phyloP scores from a whole-genome alignment of 2,113 vertebrate species.

The Colossoma macropomum region DNA sequence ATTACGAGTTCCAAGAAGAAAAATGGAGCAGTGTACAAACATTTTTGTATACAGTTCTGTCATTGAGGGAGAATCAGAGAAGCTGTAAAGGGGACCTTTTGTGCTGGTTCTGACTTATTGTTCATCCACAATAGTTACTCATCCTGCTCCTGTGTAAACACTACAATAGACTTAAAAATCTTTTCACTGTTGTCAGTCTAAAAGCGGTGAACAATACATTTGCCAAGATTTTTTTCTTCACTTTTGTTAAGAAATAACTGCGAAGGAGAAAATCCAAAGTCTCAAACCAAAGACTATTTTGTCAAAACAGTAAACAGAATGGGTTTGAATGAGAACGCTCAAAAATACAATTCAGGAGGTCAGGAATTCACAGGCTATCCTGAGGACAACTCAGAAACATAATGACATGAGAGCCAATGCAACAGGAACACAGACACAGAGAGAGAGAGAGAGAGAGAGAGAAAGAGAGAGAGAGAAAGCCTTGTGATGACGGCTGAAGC shows the following conservation, averaged over 20 bases:
- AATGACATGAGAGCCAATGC: background rate
- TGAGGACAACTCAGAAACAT: background rate
- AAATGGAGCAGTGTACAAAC: background rate
- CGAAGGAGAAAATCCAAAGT: background rate
- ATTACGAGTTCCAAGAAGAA: background rate
- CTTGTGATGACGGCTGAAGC: background rate
- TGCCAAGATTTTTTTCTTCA: background rate
- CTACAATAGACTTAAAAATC: background rate
- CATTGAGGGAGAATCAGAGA: background rate
- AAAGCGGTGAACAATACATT: background rate
- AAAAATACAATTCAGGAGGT: background rate
- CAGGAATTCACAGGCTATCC: background rate
- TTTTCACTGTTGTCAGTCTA: background rate
- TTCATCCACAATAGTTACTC: background rate
- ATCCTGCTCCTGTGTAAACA: background rate
- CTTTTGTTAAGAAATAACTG: background rate
- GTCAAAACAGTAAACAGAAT: slow-evolving; percentile 3
- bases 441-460: background rate
- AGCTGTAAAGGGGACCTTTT: background rate
- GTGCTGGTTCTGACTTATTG: background rate
- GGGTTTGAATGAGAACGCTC: background rate
- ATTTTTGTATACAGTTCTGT: slow-evolving; percentile 2
- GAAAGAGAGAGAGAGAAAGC: background rate
- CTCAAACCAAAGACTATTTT: slow-evolving; percentile 1
- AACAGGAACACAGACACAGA: background rate